Base-by-base conservation (phyloP, 2,797 vertebrate species). In the Aplochiton taeniatus region DNA sequence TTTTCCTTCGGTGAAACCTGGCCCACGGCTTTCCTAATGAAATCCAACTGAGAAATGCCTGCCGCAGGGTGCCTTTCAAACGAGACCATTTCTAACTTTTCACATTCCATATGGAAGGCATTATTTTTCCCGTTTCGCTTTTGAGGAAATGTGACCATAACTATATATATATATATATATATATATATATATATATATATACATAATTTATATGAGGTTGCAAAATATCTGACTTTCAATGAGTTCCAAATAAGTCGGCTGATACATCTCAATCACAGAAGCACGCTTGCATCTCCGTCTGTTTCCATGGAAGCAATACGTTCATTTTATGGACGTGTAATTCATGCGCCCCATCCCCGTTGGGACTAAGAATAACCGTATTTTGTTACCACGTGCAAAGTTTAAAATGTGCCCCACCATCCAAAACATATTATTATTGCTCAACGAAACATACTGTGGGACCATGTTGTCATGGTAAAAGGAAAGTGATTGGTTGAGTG, bases 31-130 rank as follows among this genome's bases (percentile, higher is more conserved):
- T 84, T 31, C 64, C 56, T 88, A 89, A 90, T 90, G 84, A 85
- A 87, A 89, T 87, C 87, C 88, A 90, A 88, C 83, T 87, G 88
- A 89, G 84, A 77, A 83, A 81, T 82, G 76, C 65, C 77, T 78
- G 75, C 71, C 79, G 83, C 75, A 70, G 79, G 75, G 67, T 59
- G 51, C 53, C 74, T 63, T 74, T 88, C 83, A 85, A 76, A 86
- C 71, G 72, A 71, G 69, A 75, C 74, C 63, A 66, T 72, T 72
- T 78, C 69, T 66, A 65, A 49, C 12, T 78, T 75, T 80, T 73
- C 55, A 73, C 74, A 71, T 77, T 70, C 69, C 87, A 84, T 79
- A 76, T 90, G 84, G 82, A 84, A 79, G 61, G 72, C 57, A 79
- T 88, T 86, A 84, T 51, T 80, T 68, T 63, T 58, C 69, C 11